Evolutionary conservation across 2,888 invertebrate species (phyloP).

Genomic region (Mallateleia sp.): DNA sequence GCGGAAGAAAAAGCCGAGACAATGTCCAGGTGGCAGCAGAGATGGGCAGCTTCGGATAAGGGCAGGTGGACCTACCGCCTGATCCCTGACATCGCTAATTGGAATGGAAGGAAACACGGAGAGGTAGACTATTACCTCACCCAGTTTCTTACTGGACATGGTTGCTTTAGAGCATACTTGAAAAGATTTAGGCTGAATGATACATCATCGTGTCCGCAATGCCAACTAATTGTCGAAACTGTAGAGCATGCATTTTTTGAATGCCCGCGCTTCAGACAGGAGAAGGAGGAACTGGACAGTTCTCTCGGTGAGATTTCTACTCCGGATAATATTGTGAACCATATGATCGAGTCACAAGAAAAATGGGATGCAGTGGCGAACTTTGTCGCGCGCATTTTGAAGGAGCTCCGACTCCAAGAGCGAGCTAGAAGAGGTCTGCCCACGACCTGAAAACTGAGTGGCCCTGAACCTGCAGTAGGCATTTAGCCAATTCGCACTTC

Average conservation of each 20-base stretch:
- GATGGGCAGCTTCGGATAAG: not conserved
- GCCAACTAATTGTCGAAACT: no score
- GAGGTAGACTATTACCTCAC: not conserved
- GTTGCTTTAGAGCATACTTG: conserved; percentile 67
- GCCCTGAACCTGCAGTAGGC: no score
- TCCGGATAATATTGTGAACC: conserved; percentile 52
- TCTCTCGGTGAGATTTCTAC: not conserved
- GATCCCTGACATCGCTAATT: conserved; percentile 50
- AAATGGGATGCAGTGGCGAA: conserved; percentile 47
- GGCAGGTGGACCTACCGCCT: conserved; percentile 65
- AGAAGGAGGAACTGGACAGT: not conserved
- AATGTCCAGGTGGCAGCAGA: no score
- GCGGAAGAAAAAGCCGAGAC: no score
- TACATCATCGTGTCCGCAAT: not conserved
- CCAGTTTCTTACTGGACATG: conserved; percentile 30
- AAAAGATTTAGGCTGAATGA: conserved; percentile 12
- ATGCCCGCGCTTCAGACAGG: not conserved
- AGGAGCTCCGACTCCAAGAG: not conserved
- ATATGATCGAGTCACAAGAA: conserved; percentile 41
- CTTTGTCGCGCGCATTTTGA: conserved; percentile 31
- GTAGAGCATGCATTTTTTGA: not conserved
- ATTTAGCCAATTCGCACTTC: no score
- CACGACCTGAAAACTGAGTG: no score
- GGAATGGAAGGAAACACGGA: conserved; percentile 60
- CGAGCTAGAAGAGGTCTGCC: no score